Evolutionary conservation across 2,888 invertebrate genomes (phyloP), one percentile per base, ranked within the genome.

Genomic region (Drosophila borealis): DNA sequence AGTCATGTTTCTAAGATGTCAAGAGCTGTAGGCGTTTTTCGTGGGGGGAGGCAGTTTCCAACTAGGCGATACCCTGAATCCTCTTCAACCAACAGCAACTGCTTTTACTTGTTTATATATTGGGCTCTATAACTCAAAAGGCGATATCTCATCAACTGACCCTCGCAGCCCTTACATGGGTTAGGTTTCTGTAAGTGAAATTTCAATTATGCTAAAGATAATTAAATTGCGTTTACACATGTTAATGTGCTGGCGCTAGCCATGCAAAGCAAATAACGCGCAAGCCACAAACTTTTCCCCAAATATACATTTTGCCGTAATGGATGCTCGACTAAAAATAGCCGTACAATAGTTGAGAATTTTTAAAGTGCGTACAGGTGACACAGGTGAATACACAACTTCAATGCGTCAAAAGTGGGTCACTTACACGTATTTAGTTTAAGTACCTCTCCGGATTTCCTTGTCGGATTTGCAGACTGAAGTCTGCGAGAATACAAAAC

Each of bases 191-290:
- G 44, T 11, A 54, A 49, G 13, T 44, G 37, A 70, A 65, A 59
- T 66, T 66, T 56, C 59, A 74, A 67, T 55, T 60, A 55, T 14
- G 37, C 39, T 55, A 5, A 39, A 68, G 69, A 76, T 79, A 88
- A 81, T 83, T 86, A 79, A 81, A 85, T 81, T 74, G 68, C 51
- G 67, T 73, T 88, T 75, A 68, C 72, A 73, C 80, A 70, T 71
- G 74, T 53, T 81, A 73, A 85, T 73, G 71, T 67, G 61, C 48
- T 56, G 69, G 34, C 57, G 50, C 11, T 29, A 67, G 69, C 29
- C 46, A 46, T 19, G 67, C 25, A 29, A 66, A 13, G 41, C 4
- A 45, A 21, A 44, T 67, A 21, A 57, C 55, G 48, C 55, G 36
- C 41, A 46, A 17, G 34, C 44, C 21, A 39, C 44, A 25, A 29